These are phyloP conservation scores for Ericerus pela DNA, from an alignment of 1,140 invertebrate genomes.

Conservation along the genomic window DNA sequence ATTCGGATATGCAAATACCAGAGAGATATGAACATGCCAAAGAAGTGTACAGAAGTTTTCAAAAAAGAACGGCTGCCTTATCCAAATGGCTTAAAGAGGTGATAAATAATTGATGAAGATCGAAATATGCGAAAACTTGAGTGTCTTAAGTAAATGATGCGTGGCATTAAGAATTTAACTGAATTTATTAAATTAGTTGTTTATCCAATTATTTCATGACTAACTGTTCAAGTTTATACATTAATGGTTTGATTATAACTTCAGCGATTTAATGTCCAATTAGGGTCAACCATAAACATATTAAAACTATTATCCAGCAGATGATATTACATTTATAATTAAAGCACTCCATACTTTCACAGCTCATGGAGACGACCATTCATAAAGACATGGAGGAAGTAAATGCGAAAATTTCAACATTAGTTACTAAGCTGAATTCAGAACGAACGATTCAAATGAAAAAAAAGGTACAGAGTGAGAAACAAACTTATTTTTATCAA, in stretches of 20 bases:
- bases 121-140: too few species aligned
- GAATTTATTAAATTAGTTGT: too few species aligned
- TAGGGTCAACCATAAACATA: too few species aligned
- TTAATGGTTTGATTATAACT: too few species aligned
- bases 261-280: too few species aligned
- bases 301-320: too few species aligned
- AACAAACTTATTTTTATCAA: too few species aligned
- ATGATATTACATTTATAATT: background rate
- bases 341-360: conserved; percentile 12
- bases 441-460: conserved; percentile 20
- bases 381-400: conserved; percentile 25
- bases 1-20: conserved; percentile 38
- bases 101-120: background rate
- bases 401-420: conserved; percentile 22
- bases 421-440: conserved; percentile 19
- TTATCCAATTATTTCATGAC: too few species aligned
- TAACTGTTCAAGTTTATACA: too few species aligned
- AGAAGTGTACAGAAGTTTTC: conserved; percentile 37
- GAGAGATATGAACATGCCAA: conserved; percentile 37
- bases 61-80: conserved; percentile 36
- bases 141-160: too few species aligned
- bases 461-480: conserved; percentile 17
- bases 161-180: background rate
- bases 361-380: conserved; percentile 24
- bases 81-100: conserved; percentile 45